These are phyloP conservation scores for Dallia pectoralis DNA, from an alignment of 2,797 vertebrate species.

Conservation along the genomic window DNA sequence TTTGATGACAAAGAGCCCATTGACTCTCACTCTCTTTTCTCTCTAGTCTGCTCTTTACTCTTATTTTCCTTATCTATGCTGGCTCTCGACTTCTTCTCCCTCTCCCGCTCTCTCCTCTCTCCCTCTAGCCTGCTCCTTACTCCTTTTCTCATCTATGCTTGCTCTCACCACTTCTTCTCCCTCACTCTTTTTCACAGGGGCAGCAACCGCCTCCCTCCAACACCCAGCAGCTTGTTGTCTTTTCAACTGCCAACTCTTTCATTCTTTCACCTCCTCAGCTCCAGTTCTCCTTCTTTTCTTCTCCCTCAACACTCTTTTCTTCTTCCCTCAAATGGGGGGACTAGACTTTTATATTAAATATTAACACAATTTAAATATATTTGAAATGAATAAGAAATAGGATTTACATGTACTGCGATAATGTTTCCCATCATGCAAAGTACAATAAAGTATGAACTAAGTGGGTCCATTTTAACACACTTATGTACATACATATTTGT, in stretches of 20 bases:
- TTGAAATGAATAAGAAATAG: too few relatives aligned
- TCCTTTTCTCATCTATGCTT: conserved; percentile 53
- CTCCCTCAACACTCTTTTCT: conserved; percentile 38
- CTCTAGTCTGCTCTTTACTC: conserved; percentile 44
- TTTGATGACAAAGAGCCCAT: conserved; percentile 79
- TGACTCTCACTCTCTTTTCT: conserved; percentile 65
- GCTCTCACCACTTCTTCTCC: neutral
- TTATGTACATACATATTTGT: too few relatives aligned
- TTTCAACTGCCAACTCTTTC: conserved; percentile 64
- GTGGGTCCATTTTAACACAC: too few relatives aligned
- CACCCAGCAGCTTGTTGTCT: conserved; percentile 58
- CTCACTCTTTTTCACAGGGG: conserved; percentile 51
- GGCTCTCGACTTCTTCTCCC: neutral
- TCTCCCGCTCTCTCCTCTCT: conserved; percentile 54
- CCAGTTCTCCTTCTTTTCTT: conserved; percentile 47
- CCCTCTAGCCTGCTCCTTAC: conserved; percentile 45
- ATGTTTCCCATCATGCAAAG: too few relatives aligned
- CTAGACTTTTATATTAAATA: too few relatives aligned
- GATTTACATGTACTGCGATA: too few relatives aligned
- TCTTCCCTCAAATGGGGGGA: neutral
- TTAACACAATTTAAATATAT: too few relatives aligned
- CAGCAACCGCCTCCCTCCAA: conserved; percentile 66
- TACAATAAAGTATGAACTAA: too few relatives aligned
- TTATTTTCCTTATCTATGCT: conserved; percentile 52
- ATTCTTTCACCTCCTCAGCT: conserved; percentile 49